A percentile compares a stretch with the other conserved stretches of the same genome.
Conservation (phyloP, 2,113 vertebrate species). For the Vidua chalybeata region DNA sequence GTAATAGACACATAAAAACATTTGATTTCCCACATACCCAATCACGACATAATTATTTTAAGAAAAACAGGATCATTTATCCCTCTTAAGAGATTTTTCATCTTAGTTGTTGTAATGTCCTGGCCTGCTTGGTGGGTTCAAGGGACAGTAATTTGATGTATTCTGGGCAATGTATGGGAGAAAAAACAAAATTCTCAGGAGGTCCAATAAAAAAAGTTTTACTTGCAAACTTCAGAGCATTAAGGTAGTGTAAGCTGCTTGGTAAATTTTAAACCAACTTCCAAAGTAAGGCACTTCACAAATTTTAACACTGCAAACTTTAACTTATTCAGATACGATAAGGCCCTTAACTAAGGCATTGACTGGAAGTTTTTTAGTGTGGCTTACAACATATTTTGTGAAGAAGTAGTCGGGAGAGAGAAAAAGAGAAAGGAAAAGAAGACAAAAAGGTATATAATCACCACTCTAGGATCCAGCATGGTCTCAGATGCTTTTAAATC, state of each 20-base stretch:
- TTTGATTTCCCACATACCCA: neutral
- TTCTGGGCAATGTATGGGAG: fast-evolving
- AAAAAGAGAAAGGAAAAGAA: neutral
- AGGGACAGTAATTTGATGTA: neutral
- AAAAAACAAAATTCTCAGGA: neutral
- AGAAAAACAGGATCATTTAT: neutral
- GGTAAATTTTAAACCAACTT: neutral
- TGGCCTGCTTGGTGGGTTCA: neutral
- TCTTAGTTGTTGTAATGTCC: neutral
- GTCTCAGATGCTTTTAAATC: neutral
- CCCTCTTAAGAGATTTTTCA: neutral
- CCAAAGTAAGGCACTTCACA: neutral
- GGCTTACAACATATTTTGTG: neutral
- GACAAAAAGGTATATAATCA: neutral
- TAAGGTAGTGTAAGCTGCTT: neutral
- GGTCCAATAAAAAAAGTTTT: neutral
- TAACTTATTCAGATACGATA: neutral
- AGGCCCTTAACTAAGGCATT: neutral
- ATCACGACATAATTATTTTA: neutral
- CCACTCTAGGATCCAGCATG: fast-evolving
- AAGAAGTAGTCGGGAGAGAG: neutral
- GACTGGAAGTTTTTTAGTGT: too few species aligned
- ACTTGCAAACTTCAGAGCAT: neutral
- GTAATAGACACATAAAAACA: fast-evolving
- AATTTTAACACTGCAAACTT: fast-evolving